Base-by-base conservation (phyloP, 2,888 invertebrate species). In the Mimumesa dahlbomi region DNA sequence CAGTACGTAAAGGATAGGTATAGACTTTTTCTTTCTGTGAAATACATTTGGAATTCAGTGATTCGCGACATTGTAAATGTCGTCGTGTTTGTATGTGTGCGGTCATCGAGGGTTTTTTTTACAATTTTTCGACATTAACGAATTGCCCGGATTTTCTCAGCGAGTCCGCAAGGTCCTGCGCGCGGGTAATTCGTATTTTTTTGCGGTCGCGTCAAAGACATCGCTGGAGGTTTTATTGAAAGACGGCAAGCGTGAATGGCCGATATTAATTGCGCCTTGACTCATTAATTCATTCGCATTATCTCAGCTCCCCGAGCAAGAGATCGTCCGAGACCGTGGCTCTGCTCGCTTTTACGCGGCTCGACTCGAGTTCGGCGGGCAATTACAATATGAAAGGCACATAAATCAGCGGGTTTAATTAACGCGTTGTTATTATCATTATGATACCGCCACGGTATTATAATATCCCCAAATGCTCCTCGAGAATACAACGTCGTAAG, bases 301-400 rank as follows among this genome's bases (percentile, higher is more conserved):
- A 84, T 81, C 80, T 77, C 74, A 49, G 66, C 67, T 64, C 57
- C n/a, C 46, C 61, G 72, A 72, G 77, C 72, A 65, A 74, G 76
- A 63, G 77, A 77, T 79, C 63, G 82, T 67, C 73, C 65, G 69
- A 67, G 74, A 71, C 65, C 73, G 67, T 70, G 72, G 53, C 69
- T 79, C 49, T 71, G 77, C 76, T 75, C 82, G 83, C 83, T 78
- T 79, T 79, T 77, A 48, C 80, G 75, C 70, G 77, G 53, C 70
- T 74, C 80, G 82, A 82, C 81, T 84, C 82, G 84, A 87, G 88
- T 88, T 88, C 84, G 85, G 84, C 82, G 84, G 83, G 88, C 86
- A 89, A 88, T 89, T 89, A 88, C 85, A 89, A 89, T 89, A 88
- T 89, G 88, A 89, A 89, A 89, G 87, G 86, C 87, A 81, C 85